Evolutionary conservation across 2,113 vertebrate species (phyloP), one percentile per base, ranked within the genome.

Genomic region (Patagioenas fasciata): DNA sequence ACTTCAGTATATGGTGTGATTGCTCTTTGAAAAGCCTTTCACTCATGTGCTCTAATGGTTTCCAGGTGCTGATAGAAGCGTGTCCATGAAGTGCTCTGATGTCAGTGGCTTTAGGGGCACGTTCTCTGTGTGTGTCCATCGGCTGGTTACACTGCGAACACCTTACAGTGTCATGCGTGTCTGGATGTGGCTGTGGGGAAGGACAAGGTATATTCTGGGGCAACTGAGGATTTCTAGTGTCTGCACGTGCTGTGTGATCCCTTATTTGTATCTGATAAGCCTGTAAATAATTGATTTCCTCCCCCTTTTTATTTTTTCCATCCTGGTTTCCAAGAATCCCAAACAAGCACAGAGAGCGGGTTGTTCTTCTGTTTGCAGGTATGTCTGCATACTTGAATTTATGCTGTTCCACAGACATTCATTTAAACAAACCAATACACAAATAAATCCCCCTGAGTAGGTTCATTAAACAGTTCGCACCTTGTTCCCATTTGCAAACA

Each of bases 281-380:
- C 51, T 95, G 78, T 88, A 82, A 96, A 88, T 82, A 72, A 87
- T 87, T 95, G 8, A 82, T 89, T 96, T 80, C 64, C n/a, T 79
- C 17, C 20, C 40, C 5, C 2, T 44, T 80, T 74, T 81, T 48
- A 5, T 18, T 73, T 91, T 73, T 85, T 65, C 77, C 31, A 3
- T 64, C 24, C 38, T 81, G 71, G 23, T 77, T 82, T 94, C 87
- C 66, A 50, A 19, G 74, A 87, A 72, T 85, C 36, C 77, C 14
- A 24, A 74, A 23, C 11, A 61, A 87, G 62, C 74, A 74, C 66
- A 57, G 70, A 60, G 69, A 67, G 38, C 40, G 15, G n/a, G 17
- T 93, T 62, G 80, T 74, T 88, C 34, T 84, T 88, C 34, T 84
- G 18, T 42, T 60, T 79, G 65, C 72, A 85, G 83, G 25, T 74